These are phyloP conservation scores for Cryptosula pallasiana DNA, from an alignment of 2,888 invertebrate genomes.

Conservation along the genomic window DNA sequence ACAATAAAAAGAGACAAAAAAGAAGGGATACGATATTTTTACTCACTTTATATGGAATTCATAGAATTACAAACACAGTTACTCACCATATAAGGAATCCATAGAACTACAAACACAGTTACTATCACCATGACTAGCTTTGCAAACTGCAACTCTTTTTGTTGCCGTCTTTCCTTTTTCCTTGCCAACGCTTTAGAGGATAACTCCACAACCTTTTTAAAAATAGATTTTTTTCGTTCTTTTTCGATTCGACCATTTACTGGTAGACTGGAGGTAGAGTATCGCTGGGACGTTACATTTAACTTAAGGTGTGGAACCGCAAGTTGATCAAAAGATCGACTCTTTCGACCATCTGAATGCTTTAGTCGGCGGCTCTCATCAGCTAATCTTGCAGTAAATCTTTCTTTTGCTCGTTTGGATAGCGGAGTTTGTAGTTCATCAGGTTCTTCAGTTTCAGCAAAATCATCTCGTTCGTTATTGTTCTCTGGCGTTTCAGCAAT, in stretches of 20 bases:
- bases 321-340: not conserved
- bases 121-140: slow-evolving; percentile 29
- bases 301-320: not conserved
- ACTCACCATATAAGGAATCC: slow-evolving; percentile 31
- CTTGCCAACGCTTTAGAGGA: slow-evolving; percentile 10
- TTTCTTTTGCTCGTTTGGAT: not conserved
- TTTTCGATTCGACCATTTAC: not conserved
- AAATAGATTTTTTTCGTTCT: slow-evolving; percentile 14
- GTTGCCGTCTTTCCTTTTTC: slow-evolving; percentile 28
- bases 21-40: too few relatives aligned
- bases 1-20: too few relatives aligned
- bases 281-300: not conserved
- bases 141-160: slow-evolving; percentile 29
- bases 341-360: not conserved
- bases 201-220: slow-evolving; percentile 11
- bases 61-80: not conserved
- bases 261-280: not conserved
- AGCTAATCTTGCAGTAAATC: not conserved
- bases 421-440: not conserved
- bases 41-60: not conserved
- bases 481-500: not conserved
- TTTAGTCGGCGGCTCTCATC: not conserved
- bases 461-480: not conserved
- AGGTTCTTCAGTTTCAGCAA: not conserved
- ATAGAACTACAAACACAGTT: slow-evolving; percentile 29